Evolutionary conservation across 2,797 vertebrate genomes (phyloP).

Genomic region (Ceryle rudis): DNA sequence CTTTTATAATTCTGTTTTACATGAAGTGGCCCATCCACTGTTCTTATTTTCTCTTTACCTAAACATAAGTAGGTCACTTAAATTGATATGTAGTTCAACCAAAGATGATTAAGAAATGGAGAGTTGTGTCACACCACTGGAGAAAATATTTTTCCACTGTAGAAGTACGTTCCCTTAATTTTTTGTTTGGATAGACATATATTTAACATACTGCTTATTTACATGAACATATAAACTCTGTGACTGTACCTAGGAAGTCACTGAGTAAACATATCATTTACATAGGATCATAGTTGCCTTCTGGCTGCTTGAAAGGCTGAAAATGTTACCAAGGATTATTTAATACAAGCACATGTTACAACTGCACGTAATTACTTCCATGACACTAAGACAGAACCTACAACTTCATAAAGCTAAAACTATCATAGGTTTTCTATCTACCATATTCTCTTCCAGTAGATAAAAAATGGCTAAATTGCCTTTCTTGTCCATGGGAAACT

Average conservation of each 20-base stretch:
- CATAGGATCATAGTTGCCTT: background rate
- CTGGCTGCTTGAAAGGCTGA: background rate
- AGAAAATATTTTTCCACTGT: background rate
- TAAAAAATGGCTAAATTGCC: conserved; percentile 15
- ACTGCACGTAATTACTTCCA: background rate
- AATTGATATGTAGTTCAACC: background rate
- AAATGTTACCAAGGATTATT: background rate
- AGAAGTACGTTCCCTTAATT: background rate
- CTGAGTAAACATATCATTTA: background rate
- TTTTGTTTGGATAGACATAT: fast-evolving
- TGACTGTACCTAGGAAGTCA: background rate
- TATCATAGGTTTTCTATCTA: background rate
- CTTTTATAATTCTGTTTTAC: background rate
- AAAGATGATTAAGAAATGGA: background rate
- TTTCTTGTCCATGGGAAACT: background rate
- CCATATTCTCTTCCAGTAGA: background rate
- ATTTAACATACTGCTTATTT: background rate
- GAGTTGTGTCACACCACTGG: background rate
- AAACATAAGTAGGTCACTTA: background rate
- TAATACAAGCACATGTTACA: background rate
- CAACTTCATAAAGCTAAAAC: conserved; percentile 22
- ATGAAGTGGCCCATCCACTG: background rate
- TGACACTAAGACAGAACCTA: background rate
- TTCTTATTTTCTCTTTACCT: background rate
- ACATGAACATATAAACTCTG: background rate